Conservation (phyloP, 2,113 vertebrate genomes). For the Marmota monax region DNA sequence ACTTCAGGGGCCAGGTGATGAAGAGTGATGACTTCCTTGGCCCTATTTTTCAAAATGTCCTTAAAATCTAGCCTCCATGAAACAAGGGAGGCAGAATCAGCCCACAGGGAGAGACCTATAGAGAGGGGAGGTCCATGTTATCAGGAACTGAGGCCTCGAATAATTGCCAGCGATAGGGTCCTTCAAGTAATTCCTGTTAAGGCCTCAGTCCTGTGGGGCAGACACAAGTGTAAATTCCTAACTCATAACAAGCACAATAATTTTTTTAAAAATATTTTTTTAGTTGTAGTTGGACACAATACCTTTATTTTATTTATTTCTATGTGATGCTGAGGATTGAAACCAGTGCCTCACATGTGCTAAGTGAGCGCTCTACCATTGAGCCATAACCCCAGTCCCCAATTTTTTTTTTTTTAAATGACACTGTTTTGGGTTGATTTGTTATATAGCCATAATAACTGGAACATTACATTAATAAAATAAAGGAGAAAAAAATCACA, state of each 20-base stretch:
- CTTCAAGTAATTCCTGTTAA: background rate
- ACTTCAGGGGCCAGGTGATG: background rate
- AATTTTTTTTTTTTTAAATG: no score
- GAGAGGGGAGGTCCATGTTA: background rate
- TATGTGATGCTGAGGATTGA: no score
- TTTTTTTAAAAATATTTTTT: no score
- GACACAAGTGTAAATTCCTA: background rate
- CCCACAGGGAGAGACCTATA: background rate
- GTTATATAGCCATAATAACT: background rate
- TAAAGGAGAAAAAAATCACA: background rate
- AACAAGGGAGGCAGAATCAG: background rate
- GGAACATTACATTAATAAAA: background rate
- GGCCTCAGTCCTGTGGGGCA: background rate
- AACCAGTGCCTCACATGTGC: no score
- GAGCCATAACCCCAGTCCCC: no score
- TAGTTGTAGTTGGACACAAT: no score
- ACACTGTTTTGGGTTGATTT: background rate
- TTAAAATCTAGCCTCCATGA: background rate
- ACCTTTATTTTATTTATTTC: no score
- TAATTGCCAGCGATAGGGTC: background rate
- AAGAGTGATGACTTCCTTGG: background rate
- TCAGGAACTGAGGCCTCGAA: background rate
- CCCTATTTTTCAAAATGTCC: background rate
- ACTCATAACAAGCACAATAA: background rate
- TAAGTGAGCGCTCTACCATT: no score